These are phyloP conservation scores for Sceloporus undulatus DNA, from an alignment of 2,113 vertebrate species.

Conservation along the genomic window DNA sequence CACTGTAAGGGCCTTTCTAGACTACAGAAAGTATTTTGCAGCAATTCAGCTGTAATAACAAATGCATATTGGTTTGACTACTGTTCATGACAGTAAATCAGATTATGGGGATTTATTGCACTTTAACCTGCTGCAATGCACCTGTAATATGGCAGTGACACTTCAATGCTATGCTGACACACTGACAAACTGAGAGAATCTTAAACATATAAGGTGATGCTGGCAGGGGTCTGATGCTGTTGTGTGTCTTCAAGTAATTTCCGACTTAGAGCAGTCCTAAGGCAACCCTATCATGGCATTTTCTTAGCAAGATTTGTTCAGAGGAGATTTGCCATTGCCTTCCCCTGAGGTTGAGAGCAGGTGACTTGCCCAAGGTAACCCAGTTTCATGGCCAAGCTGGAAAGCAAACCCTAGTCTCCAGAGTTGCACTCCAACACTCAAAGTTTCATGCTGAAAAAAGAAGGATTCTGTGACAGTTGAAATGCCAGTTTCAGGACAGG, in stretches of 20 bases:
- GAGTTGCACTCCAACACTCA: too few relatives aligned
- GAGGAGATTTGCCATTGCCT: too few relatives aligned
- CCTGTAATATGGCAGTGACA: not conserved
- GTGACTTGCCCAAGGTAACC: too few relatives aligned
- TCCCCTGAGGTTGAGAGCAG: too few relatives aligned
- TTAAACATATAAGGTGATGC: not conserved
- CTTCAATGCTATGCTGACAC: not conserved
- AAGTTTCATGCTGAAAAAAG: not conserved
- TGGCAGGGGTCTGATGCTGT: too few relatives aligned
- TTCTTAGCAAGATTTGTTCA: too few relatives aligned
- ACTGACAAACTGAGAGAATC: not conserved
- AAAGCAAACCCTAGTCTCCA: too few relatives aligned
- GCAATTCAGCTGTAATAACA: constrained; percentile 20
- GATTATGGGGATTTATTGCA: constrained; percentile 9
- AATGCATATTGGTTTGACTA: constrained; percentile 20
- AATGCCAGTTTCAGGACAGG: not conserved
- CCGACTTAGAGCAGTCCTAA: too few relatives aligned
- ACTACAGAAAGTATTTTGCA: not conserved
- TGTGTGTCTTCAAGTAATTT: too few relatives aligned
- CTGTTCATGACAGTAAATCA: constrained; percentile 12
- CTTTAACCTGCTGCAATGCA: not conserved
- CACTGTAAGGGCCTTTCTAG: not conserved
- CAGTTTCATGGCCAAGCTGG: too few relatives aligned
- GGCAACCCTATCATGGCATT: too few relatives aligned
- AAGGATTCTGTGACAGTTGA: too few relatives aligned